A percentile compares a stretch with the other conserved stretches of the same genome.
Conservation (phyloP, 2,113 vertebrate genomes). For the Gymnarchus niloticus region DNA sequence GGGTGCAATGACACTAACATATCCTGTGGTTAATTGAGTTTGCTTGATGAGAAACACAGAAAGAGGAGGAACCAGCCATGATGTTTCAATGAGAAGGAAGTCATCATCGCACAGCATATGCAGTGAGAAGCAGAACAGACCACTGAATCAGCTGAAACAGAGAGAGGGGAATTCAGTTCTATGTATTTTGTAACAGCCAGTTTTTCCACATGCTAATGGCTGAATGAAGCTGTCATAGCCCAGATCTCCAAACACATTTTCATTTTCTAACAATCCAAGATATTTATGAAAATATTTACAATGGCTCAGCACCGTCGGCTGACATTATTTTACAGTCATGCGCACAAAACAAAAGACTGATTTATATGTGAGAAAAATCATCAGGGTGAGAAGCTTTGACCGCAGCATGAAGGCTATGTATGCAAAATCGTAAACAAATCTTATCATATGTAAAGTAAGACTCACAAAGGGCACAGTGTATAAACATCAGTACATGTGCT, state of each 20-base stretch:
- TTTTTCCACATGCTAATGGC: no score
- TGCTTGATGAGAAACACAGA: not conserved
- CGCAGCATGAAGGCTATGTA: not conserved
- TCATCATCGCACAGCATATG: not conserved
- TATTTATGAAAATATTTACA: conserved; percentile 2
- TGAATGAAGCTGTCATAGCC: not conserved
- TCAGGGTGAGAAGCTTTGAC: not conserved
- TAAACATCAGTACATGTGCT: not conserved
- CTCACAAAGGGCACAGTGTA: not conserved
- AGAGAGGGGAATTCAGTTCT: not conserved
- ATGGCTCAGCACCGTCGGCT: not conserved
- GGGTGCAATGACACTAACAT: not conserved
- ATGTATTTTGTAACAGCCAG: no score
- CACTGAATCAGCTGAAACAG: not conserved
- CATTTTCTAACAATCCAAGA: not conserved
- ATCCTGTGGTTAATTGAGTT: not conserved
- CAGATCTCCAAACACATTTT: not conserved
- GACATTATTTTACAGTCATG: not conserved
- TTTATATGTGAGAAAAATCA: not conserved
- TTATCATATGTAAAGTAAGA: not conserved
- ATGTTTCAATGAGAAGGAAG: not conserved
- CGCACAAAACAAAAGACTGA: not conserved
- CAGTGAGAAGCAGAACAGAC: not conserved
- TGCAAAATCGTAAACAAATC: not conserved
- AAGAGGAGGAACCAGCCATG: not conserved